Evolutionary conservation across 2,888 invertebrate genomes (phyloP), one percentile per base, ranked within the genome.

Genomic region (Tetheella fluctuosa): DNA sequence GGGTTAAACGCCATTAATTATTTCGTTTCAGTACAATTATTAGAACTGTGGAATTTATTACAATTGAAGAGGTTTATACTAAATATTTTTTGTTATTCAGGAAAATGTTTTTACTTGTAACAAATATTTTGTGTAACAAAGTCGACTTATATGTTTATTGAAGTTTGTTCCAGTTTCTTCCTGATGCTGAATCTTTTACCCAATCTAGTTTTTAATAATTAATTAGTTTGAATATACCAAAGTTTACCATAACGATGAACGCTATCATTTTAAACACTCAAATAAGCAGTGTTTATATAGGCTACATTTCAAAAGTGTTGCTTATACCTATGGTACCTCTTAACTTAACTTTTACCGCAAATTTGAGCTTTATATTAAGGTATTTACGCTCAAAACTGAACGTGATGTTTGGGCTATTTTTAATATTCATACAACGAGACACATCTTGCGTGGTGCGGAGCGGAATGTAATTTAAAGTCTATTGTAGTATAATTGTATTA

Each of bases 401-500:
- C 28, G 65, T 39, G 34, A 23, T 5, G 8, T 7, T 54, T 12
- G 3, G 54, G 23, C 64, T 60, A 73, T 83, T 79, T 84, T 85
- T 85, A 83, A 85, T 85, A 85, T 85, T 84, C 85, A 84, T 80
- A 77, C 77, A 64, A 67, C 62, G 72, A 79, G 73, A 76, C 80
- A 82, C 79, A 83, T 85, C 83, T 83, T 81, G 79, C 76, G 71
- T 68, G 73, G 73, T 67, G 64, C 67, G 68, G 63, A 68, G 71
- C 70, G 65, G 68, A 73, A 71, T 73, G 79, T 83, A 81, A 85
- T 82, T 85, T 83, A 77, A 76, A 82, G 75, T 80, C 81, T 76
- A 81, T 85, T 85, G 84, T 84, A 77, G 80, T 80, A 78, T 85
- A 86, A 86, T 85, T 85, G 81, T 80, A 80, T 84, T 84, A 84